Percentiles rank a stretch among this genome's conserved stretches.
Evolutionary conservation across 1,140 invertebrate genomes (phyloP).

Genomic region (Patella vulgata): DNA sequence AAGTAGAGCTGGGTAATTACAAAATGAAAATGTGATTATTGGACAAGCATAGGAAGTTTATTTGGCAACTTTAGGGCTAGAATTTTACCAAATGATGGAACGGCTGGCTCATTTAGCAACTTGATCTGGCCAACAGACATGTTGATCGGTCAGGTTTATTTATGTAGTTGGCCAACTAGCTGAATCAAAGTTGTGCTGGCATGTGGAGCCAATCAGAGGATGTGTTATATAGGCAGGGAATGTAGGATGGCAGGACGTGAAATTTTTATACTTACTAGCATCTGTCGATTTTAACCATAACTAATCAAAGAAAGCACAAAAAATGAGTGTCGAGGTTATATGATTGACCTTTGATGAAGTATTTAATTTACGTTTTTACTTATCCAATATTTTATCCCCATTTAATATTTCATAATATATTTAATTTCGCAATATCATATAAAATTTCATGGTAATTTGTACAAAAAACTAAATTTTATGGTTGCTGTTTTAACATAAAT

Average conservation of each 20-base stretch:
- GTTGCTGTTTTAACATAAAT: too few relatives aligned
- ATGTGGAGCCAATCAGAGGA: slow-evolving; percentile 6
- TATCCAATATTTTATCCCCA: too few relatives aligned
- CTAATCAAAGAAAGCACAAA: too few relatives aligned
- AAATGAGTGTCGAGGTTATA: too few relatives aligned
- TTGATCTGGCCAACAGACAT: slow-evolving; percentile 5
- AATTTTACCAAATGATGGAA: slow-evolving; percentile 13
- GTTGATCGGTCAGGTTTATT: slow-evolving; percentile 6
- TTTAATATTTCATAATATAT: too few relatives aligned
- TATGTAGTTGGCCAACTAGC: slow-evolving; percentile 13
- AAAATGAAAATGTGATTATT: slow-evolving; percentile 9
- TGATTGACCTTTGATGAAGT: too few relatives aligned
- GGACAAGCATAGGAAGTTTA: slow-evolving; percentile 1
- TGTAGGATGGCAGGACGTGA: slow-evolving; percentile 8
- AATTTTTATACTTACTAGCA: too few relatives aligned
- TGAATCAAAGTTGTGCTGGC: slow-evolving; percentile 5
- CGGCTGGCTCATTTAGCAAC: not conserved
- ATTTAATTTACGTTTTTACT: too few relatives aligned
- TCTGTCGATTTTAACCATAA: too few relatives aligned
- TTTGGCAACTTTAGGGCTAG: slow-evolving; percentile 10
- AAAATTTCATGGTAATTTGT: too few relatives aligned
- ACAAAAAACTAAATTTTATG: too few relatives aligned
- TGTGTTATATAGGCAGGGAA: slow-evolving; percentile 4
- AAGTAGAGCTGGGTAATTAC: slow-evolving; percentile 10
- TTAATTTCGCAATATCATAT: too few relatives aligned